Base-by-base conservation (phyloP, 2,888 invertebrate genomes). In the Nomada ferruginata region DNA sequence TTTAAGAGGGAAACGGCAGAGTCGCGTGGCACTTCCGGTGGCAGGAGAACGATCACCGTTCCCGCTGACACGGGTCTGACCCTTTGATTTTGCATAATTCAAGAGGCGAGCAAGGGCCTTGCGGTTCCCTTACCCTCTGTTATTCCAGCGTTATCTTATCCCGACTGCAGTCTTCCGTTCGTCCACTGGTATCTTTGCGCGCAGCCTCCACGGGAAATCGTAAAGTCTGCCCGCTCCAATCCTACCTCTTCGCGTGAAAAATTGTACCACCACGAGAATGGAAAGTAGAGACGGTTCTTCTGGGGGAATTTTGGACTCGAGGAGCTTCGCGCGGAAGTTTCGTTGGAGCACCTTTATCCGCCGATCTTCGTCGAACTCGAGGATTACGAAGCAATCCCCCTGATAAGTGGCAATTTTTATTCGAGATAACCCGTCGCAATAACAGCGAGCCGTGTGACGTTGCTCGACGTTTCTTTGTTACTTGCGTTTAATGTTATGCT, bases 61-160 rank as follows among this genome's bases (percentile, higher is more conserved):
- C 69, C 26, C 64, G 77, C 65, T 83, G 87, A 87, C 85, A 79
- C 84, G 79, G 77, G 76, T 87, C 77, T 77, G 77, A 82, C 74
- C 87, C 78, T 76, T 86, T 81, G 86, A 86, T 83, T 87, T 83
- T 82, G 82, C 88, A 87, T 87, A 88, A 88, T 88, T 88, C 79
- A 84, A 55, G 61, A 80, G 68, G 76, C 63, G 59, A 72, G 57
- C 53, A 11, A 71, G 65, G 66, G 76, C 69, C 80, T 52, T 76
- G 85, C 71, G 78, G 83, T 57, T 26, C 9, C 9, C 36, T 86
- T 81, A 76, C 80, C 78, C 64, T 85, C 79, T 81, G 74, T 81
- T 81, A 84, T 82, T 82, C 60, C 75, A 66, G 20, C 59, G 82
- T 86, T 86, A 86, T 84, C 86, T 79, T 61, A 82, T 73, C 72